Evolutionary conservation across 2,888 invertebrate genomes (phyloP).

Genomic region (Brenthis ino): DNA sequence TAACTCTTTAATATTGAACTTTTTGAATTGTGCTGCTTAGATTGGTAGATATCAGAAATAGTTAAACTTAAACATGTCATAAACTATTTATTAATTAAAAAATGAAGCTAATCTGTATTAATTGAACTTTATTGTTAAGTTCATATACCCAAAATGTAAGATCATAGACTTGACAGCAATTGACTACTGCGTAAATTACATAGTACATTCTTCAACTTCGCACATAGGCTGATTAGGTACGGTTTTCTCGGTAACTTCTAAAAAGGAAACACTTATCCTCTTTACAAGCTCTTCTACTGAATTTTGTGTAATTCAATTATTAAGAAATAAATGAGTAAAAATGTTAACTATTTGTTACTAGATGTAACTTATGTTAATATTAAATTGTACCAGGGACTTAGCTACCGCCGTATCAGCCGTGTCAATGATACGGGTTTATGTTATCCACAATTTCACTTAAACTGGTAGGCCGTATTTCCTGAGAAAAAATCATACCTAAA

Average conservation of each 20-base stretch:
- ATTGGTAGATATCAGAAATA: slow-evolving; percentile 12
- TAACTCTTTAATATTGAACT: slow-evolving; percentile 29
- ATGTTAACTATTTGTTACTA: background rate
- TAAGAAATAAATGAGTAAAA: background rate
- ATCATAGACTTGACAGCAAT: too few relatives aligned
- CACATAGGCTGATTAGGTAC: slow-evolving; percentile 6
- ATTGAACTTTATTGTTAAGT: too few relatives aligned
- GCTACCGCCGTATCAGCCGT: too few relatives aligned
- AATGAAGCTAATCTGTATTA: background rate
- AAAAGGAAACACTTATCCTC: slow-evolving; percentile 32
- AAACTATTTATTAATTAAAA: slow-evolving; percentile 7
- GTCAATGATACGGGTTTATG: too few relatives aligned
- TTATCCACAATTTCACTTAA: too few relatives aligned
- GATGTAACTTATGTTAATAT: slow-evolving; percentile 1
- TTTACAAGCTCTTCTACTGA: slow-evolving; percentile 16
- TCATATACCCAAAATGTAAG: too few relatives aligned
- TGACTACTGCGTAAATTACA: too few relatives aligned
- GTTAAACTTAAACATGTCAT: slow-evolving; percentile 6
- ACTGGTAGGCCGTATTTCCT: too few relatives aligned
- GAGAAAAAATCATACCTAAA: too few relatives aligned
- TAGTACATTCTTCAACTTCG: slow-evolving; percentile 3
- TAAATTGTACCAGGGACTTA: background rate
- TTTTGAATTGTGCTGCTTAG: slow-evolving; percentile 19
- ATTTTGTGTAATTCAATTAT: slow-evolving; percentile 6
- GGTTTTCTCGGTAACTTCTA: slow-evolving; percentile 8